Base-by-base conservation (phyloP, 2,888 invertebrate species). In the Ormyrus thymus region DNA sequence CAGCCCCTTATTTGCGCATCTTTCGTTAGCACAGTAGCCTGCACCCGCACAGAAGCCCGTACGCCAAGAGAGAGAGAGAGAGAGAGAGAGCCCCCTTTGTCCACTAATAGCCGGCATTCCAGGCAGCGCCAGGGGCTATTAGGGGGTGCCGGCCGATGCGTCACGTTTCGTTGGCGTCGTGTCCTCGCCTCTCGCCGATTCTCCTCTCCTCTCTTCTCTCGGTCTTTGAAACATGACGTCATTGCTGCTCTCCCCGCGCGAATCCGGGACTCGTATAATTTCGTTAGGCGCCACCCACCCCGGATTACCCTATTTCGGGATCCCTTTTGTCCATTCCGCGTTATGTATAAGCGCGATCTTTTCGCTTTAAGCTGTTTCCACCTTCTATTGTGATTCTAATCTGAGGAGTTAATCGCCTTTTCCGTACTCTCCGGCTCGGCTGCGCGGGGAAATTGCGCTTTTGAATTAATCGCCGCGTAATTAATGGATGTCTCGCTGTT, bases 331-430 rank as follows among this genome's bases (percentile, higher is more conserved):
- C 48, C 56, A 8, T 53, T 6, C 11, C 11, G 45, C 65, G 29
- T 64, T 46, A 65, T 71, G 55, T 76, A 68, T 66, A 55, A 69
- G 51, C 48, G 58, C 73, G 71, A 79, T 79, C 71, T 73, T 78
- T 80, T 71, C 78, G 66, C 61, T 71, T 29, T 29, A 74, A 74
- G 77, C 77, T 77, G n/a, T 71, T 70, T 66, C 71, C 71, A 58
- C 76, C 53, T 48, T n/a, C 76, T 73, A 81, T 81, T 81, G 78
- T 81, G 55, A 81, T 81, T 78, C 81, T 81, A 81, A 81, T 81
- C 81, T 76, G 61, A 69, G 69, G 65, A 73, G 81, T 81, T 78
- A 78, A 81, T 81, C 80, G 78, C 71, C 43, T 45, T 50, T 46
- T 48, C 48, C 7, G 29, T 29, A 29, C 61, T 61, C 46, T 46